A percentile compares a stretch with the other conserved stretches of the same genome.
phyloP scores from a whole-genome alignment of 2,888 invertebrate genomes.

The Standfussiana lucernea region DNA sequence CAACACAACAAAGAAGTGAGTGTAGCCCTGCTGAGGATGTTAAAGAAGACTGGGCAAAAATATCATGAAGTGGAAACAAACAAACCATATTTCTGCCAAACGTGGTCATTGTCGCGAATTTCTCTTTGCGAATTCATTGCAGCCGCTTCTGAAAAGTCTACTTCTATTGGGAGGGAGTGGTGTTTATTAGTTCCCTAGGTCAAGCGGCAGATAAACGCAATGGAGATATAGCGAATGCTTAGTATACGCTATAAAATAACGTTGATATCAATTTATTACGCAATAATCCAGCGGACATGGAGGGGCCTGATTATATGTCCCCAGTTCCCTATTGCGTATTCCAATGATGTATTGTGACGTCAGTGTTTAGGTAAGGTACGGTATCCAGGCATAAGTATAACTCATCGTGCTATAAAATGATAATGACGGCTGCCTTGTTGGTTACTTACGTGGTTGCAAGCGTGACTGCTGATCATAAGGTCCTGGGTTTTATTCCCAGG shows the following conservation, averaged over 20 bases:
- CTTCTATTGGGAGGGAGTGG: not conserved
- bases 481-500: not conserved
- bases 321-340: slow-evolving; percentile 31
- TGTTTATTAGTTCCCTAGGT: not conserved
- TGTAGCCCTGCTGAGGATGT: not conserved
- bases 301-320: slow-evolving; percentile 58
- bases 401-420: not conserved
- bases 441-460: not conserved
- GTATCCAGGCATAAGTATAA: not conserved
- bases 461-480: not conserved
- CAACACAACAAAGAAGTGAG: not conserved
- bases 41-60: slow-evolving; percentile 1
- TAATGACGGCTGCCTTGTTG: not conserved
- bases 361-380: slow-evolving; percentile 4
- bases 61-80: not conserved
- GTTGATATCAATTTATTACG: slow-evolving; percentile 38
- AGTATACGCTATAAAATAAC: slow-evolving; percentile 26
- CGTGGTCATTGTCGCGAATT: not conserved
- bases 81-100: not conserved
- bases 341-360: slow-evolving; percentile 9
- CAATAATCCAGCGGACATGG: slow-evolving; percentile 42
- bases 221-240: not conserved
- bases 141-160: not conserved
- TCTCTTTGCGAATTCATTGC: not conserved
- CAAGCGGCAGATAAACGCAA: slow-evolving; percentile 6